Evolutionary conservation across 1,140 invertebrate genomes (phyloP), one percentile per base, ranked within the genome.

Genomic region (Ostrea edulis): DNA sequence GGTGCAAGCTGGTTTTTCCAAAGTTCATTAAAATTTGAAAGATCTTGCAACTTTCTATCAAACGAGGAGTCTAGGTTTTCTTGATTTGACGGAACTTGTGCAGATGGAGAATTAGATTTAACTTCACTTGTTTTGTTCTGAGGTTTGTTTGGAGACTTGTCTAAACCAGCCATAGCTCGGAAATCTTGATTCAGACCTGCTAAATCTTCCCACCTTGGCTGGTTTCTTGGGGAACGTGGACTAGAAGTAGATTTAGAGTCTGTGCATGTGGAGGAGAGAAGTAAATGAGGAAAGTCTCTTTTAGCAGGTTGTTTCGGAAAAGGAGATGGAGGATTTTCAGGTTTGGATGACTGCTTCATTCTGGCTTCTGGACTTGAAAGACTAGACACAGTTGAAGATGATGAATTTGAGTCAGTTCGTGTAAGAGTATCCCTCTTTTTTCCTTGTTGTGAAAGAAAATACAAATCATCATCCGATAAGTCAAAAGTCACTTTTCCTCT

Each of bases 201-300:
- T 51, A 92, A 82, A 85, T 92, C 91, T 85, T 92, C 91, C 91
- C 91, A 92, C 35, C 91, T 77, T 71, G 91, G 91, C 51, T 91
- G 89, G 81, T 92, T 90, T 81, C 90, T 84, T 22, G 91, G 91
- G 58, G 91, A 92, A 52, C 90, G 71, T 35, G 91, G 91, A 88
- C 91, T 92, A 9, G 90, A 90, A 9, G 71, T 82, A 14, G 84
- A 82, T 29, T 52, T 85, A 20, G 83, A 29, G 22, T 85, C 83
- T 29, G 53, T 35, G 51, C 22, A 20, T 62, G 53, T 22, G 5
- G 83, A 85, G 17, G 83, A 85, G 7, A 85, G 83, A 22, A 88
- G 44, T 77, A 84, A 65, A 53, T 88, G 58, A n/a, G 85, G 85
- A 65, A 86, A 86, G 35, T 86, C 85, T 71, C 85, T 62, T 35